Percentiles rank a stretch among this genome's conserved stretches.
These are phyloP conservation scores for Decapterus maruadsi DNA, from an alignment of 2,797 vertebrate species.

Conservation along the genomic window DNA sequence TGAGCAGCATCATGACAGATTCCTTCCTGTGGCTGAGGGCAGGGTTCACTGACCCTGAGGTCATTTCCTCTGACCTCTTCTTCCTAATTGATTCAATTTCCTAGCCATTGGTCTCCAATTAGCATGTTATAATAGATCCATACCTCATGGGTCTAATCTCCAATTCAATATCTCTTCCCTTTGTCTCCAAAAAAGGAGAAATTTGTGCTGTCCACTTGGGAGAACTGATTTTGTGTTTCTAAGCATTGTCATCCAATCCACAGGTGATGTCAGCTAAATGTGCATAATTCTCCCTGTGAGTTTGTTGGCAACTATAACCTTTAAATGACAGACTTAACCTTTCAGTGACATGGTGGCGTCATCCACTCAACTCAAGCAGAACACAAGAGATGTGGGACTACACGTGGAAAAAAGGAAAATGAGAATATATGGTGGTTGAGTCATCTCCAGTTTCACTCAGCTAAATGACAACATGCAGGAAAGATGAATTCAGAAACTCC, in stretches of 20 bases:
- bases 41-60: slow-evolving; percentile 78
- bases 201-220: slow-evolving; percentile 10
- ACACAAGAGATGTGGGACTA: slow-evolving; percentile 43
- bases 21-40: slow-evolving; percentile 70
- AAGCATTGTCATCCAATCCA: slow-evolving; percentile 13
- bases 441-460: slow-evolving; percentile 43
- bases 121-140: slow-evolving; percentile 72
- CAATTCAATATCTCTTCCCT: slow-evolving; percentile 30
- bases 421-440: slow-evolving; percentile 2
- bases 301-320: slow-evolving; percentile 22
- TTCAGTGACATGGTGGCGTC: slow-evolving; percentile 24
- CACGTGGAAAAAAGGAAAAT: slow-evolving; percentile 6
- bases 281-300: background rate
- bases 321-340: slow-evolving; percentile 61
- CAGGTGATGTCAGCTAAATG: slow-evolving; percentile 50
- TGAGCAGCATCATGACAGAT: slow-evolving; percentile 62
- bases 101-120: slow-evolving; percentile 78
- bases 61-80: slow-evolving; percentile 84
- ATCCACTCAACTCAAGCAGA: slow-evolving; percentile 19
- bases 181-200: slow-evolving; percentile 35
- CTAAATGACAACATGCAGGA: slow-evolving; percentile 39
- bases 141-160: slow-evolving; percentile 23
- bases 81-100: slow-evolving; percentile 88
- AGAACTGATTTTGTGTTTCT: slow-evolving; percentile 10
- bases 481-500: background rate